These are phyloP conservation scores for Petromus typicus DNA, from an alignment of 2,113 vertebrate genomes.

Conservation along the genomic window DNA sequence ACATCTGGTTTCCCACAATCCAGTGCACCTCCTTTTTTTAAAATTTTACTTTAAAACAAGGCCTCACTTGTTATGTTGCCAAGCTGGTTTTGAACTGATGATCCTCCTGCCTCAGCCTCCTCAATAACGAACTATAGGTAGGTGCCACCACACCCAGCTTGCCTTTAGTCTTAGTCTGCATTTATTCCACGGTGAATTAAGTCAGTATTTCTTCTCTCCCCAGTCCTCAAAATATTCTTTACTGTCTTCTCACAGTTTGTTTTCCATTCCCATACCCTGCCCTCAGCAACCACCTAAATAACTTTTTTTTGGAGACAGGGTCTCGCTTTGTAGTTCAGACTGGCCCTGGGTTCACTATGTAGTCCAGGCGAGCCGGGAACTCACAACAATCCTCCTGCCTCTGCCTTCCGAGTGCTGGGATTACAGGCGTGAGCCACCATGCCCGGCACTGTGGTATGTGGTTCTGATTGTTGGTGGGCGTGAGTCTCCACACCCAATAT, in stretches of 20 bases:
- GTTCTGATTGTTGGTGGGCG: too few species aligned
- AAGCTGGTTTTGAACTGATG: not conserved
- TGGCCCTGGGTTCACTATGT: too few species aligned
- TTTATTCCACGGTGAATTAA: not conserved
- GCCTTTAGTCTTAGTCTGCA: not conserved
- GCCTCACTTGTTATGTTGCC: not conserved
- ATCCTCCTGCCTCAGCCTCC: not conserved
- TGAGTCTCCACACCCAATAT: too few species aligned
- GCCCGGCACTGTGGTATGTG: too few species aligned
- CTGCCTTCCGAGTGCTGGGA: too few species aligned
- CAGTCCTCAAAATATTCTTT: not conserved
- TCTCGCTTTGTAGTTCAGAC: too few species aligned
- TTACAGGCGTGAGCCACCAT: too few species aligned
- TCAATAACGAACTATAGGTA: not conserved
- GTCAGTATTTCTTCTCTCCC: not conserved
- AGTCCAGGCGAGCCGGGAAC: too few species aligned
- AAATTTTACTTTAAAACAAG: not conserved
- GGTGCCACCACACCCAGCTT: not conserved
- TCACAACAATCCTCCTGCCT: too few species aligned
- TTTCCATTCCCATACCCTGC: not conserved
- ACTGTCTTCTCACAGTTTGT: not conserved
- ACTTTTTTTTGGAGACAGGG: too few species aligned
- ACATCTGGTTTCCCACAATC: too few species aligned
- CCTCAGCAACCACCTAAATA: not conserved
- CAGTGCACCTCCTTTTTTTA: not conserved